phyloP scores from a whole-genome alignment of 2,888 invertebrate genomes.

The Lapara coniferarum region DNA sequence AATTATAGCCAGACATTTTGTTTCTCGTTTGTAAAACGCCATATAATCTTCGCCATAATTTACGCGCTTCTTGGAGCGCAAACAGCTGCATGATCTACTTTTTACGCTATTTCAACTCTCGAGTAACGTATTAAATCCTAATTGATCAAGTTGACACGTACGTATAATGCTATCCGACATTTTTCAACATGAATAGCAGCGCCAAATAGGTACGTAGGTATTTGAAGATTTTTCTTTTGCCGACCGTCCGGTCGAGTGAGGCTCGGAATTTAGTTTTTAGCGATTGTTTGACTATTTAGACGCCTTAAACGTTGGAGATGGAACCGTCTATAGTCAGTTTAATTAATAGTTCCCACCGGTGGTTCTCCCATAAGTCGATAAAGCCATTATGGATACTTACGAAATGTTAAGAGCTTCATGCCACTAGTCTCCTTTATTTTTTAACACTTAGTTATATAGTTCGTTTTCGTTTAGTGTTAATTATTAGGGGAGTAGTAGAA shows the following conservation, averaged over 20 bases:
- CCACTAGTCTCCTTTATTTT: constrained; percentile 39
- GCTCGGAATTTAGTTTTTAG: constrained; percentile 69
- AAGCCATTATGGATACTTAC: constrained; percentile 70
- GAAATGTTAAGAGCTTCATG: constrained; percentile 55
- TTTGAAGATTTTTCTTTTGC: constrained; percentile 60
- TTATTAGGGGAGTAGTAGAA: constrained; percentile 38
- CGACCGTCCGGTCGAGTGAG: constrained; percentile 52
- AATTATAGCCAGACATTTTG: constrained; percentile 31
- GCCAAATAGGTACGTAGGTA: constrained; percentile 55
- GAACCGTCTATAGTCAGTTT: constrained; percentile 59
- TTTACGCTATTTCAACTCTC: constrained; percentile 42
- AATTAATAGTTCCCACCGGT: constrained; percentile 66
- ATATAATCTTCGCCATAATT: constrained; percentile 43
- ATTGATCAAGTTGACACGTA: constrained; percentile 62
- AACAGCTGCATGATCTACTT: constrained; percentile 48
- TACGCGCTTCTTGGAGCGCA: constrained; percentile 14
- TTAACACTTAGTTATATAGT: constrained; percentile 42
- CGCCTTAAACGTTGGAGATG: constrained; percentile 62
- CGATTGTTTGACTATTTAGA: constrained; percentile 53
- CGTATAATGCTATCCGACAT: constrained; percentile 58
- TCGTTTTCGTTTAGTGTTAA: constrained; percentile 35
- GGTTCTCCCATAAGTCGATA: constrained; percentile 52
- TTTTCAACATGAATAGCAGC: constrained; percentile 57
- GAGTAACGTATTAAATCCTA: constrained; percentile 55
- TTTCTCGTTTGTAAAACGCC: constrained; percentile 42